Evolutionary conservation across 2,797 vertebrate species (phyloP).

Genomic region (Poeciliopsis gracilis): DNA sequence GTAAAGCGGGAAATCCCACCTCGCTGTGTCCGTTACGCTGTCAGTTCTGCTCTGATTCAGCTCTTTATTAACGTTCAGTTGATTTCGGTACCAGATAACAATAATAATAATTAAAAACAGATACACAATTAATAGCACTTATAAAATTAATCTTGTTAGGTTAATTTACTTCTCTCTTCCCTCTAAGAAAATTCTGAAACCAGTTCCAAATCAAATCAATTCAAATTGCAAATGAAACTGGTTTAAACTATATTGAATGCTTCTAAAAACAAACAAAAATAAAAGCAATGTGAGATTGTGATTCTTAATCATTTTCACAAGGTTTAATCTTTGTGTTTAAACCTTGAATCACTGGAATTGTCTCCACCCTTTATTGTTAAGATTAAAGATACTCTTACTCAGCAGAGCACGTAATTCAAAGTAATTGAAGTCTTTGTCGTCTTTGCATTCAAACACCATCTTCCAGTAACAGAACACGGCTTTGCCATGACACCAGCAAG

Average conservation of each 20-base stretch:
- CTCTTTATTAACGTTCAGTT: not conserved
- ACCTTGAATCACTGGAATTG: too few relatives aligned
- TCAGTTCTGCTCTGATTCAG: not conserved
- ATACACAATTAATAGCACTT: not conserved
- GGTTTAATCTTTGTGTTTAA: too few relatives aligned
- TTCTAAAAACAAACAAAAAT: too few relatives aligned
- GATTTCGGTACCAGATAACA: not conserved
- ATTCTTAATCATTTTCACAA: too few relatives aligned
- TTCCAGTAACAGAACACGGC: not conserved
- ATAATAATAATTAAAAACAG: not conserved
- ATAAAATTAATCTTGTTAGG: not conserved
- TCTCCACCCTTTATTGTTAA: not conserved
- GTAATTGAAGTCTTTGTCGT: not conserved
- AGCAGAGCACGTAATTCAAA: not conserved
- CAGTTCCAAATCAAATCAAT: not conserved
- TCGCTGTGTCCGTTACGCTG: not conserved
- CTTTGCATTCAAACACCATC: not conserved
- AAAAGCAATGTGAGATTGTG: too few relatives aligned
- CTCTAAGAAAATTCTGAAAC: not conserved
- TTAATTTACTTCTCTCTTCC: not conserved
- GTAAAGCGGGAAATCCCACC: constrained; percentile 64
- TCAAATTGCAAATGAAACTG: not conserved
- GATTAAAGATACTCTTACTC: not conserved
- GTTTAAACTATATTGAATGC: not conserved
- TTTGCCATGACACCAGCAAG: not conserved